Percentiles rank a stretch among this genome's conserved stretches.
Conservation (phyloP, 2,113 vertebrate species). For the Hiodon tergisus region DNA sequence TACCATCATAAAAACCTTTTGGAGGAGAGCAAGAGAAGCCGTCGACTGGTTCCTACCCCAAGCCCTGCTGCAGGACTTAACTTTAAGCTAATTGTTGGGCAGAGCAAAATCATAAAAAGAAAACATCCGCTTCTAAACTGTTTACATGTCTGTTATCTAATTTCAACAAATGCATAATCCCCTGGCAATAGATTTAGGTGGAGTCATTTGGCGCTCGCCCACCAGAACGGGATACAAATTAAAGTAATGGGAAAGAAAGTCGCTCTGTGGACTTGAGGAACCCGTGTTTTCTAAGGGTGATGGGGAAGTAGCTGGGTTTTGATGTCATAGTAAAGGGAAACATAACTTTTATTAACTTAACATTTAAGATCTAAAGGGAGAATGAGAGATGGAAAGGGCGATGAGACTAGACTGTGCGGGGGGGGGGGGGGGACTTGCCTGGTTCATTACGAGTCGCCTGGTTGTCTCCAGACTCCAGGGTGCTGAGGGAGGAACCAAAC, state of each 20-base stretch:
- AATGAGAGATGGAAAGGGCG: not conserved
- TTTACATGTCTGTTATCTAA: conserved; percentile 30
- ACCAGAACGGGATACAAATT: conserved; percentile 12
- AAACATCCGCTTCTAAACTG: conserved; percentile 38
- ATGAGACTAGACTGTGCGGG: not conserved
- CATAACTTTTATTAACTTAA: not conserved
- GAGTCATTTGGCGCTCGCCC: conserved; percentile 23
- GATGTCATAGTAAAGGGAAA: not conserved
- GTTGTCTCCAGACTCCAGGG: conserved; percentile 32
- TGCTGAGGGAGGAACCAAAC: conserved; percentile 31
- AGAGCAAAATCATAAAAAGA: conserved; percentile 30
- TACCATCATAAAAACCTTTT: conserved; percentile 30
- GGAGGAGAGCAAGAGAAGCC: not conserved
- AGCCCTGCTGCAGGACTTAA: conserved; percentile 4
- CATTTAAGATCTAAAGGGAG: not conserved
- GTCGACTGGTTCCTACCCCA: not conserved
- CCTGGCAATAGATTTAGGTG: conserved; percentile 27
- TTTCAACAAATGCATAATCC: conserved; percentile 32
- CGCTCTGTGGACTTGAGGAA: not conserved
- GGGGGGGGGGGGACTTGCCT: conserved; percentile 40
- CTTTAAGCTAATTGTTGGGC: not conserved
- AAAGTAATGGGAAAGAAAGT: not conserved
- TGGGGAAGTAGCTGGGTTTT: not conserved
- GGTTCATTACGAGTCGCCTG: conserved; percentile 41
- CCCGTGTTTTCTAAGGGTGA: too few species aligned